A percentile compares a stretch with the other conserved stretches of the same genome.
phyloP scores from a whole-genome alignment of 1,140 invertebrate genomes.

The Drosophila seguyi region DNA sequence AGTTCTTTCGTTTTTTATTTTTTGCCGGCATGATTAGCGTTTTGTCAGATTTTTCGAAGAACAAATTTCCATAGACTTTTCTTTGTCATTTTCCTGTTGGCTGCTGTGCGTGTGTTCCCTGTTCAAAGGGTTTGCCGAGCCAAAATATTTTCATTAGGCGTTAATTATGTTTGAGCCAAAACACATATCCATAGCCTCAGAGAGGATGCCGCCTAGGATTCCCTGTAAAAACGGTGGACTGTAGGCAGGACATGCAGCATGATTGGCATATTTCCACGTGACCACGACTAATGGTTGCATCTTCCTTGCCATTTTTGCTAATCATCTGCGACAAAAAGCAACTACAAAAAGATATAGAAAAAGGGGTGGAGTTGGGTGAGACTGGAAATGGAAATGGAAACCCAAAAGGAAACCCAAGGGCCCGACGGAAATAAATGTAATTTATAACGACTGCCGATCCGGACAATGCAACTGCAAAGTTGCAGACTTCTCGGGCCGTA shows the following conservation, averaged over 20 bases:
- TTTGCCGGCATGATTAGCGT: conserved; percentile 14
- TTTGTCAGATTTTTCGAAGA: conserved; percentile 26
- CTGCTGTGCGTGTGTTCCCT: conserved; percentile 9
- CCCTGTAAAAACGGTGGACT: conserved; percentile 5
- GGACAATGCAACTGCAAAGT: conserved; percentile 65
- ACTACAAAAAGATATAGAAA: neutral
- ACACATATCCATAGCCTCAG: conserved; percentile 30
- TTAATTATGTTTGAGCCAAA: conserved; percentile 52
- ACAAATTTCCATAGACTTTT: conserved; percentile 13
- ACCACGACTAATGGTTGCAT: conserved; percentile 36
- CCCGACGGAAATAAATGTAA: conserved; percentile 56
- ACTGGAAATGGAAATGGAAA: neutral
- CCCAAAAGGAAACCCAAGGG: conserved; percentile 1
- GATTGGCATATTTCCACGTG: conserved; percentile 31
- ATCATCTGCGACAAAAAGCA: conserved; percentile 17
- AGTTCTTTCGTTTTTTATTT: neutral
- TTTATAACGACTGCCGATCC: conserved; percentile 65
- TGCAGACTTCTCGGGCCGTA: conserved; percentile 6
- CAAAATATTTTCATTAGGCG: conserved; percentile 58
- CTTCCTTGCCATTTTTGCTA: conserved; percentile 26
- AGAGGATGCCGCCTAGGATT: conserved; percentile 15
- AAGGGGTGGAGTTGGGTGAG: conserved; percentile 19
- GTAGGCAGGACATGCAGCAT: conserved; percentile 21
- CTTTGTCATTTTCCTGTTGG: neutral
- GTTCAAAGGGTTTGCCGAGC: conserved; percentile 36